Base-by-base conservation (phyloP, 2,797 vertebrate genomes). In the Urophycis tenuis region DNA sequence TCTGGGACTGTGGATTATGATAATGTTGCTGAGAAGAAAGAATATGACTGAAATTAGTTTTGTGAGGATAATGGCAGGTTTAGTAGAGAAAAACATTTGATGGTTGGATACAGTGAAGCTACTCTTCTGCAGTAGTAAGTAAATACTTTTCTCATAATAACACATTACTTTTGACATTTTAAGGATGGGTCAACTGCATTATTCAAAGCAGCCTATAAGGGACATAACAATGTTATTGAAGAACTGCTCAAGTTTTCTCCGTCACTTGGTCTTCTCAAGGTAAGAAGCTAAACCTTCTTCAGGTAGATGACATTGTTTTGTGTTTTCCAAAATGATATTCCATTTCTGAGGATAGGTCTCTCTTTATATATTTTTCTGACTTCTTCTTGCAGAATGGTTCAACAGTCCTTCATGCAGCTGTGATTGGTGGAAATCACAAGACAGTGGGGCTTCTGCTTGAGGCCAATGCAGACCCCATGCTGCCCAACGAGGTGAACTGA, bases 211-310 rank as follows among this genome's bases (percentile, higher is more conserved):
- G 97, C 97, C 70, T 92, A 95, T 87, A 98, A 99, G 88, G 97
- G 97, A 30, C 95, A 97, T 87, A 94, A 87, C 80, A 85, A 92
- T 0, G 96, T 99, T 75, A 93, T 98, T 7, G 94, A 97, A 83
- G 97, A 99, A 80, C 85, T 99, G 71, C 95, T 99, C 77, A 98
- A 96, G 90, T 99, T 98, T 87, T 97, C 95, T 81, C 97, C 97
- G 3, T 93, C 94, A 0, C 93, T 99, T n/a, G 95, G 96, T 64
- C 90, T 98, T 84, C 92, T 99, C 77, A 97, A 99, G 95, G 97
- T 97, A 93, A 32, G 75, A 0, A 6, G n/a, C n/a, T 14, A 39
- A 45, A 67, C 5, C 22, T 41, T 39, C 8, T 25, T 11, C 30
- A 49, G 29, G 3, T 31, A 14, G 15, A 30, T 70, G 31, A 19